These are phyloP conservation scores for Chrysopilus asiliformis DNA, from an alignment of 2,888 invertebrate genomes.

Conservation along the genomic window DNA sequence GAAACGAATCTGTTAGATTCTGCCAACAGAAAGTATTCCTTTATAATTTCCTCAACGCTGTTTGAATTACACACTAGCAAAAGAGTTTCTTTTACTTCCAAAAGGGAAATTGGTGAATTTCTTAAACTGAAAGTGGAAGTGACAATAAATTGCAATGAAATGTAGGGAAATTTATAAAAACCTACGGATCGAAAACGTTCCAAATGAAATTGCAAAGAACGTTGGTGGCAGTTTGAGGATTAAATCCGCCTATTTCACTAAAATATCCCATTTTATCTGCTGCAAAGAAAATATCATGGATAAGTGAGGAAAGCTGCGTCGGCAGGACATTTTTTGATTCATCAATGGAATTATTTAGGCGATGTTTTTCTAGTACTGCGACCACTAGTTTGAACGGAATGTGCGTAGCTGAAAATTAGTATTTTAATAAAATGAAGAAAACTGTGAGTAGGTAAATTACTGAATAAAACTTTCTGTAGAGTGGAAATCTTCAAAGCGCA, in stretches of 20 bases:
- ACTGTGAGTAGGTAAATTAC: too few relatives aligned
- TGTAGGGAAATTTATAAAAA: neutral
- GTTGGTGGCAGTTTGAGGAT: conserved; percentile 25
- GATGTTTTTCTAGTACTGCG: conserved; percentile 29
- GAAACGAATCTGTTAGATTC: conserved; percentile 27
- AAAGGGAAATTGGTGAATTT: conserved; percentile 27
- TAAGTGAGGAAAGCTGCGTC: conserved; percentile 28
- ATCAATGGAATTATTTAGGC: conserved; percentile 22
- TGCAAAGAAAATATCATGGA: conserved; percentile 33
- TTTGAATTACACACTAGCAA: conserved; percentile 30
- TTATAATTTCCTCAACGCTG: conserved; percentile 24
- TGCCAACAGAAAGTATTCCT: conserved; percentile 26
- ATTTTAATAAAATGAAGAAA: too few relatives aligned
- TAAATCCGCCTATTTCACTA: conserved; percentile 17
- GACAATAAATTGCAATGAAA: neutral
- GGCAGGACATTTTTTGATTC: conserved; percentile 28
- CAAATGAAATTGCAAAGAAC: conserved; percentile 32
- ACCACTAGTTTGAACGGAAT: conserved; percentile 31
- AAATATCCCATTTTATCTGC: conserved; percentile 32
- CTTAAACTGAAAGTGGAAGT: conserved; percentile 22
- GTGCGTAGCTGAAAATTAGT: conserved; percentile 25
- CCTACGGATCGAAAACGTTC: conserved; percentile 35
- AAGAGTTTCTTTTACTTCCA: conserved; percentile 31
- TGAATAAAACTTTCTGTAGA: conserved; percentile 28
- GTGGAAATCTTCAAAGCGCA: conserved; percentile 30